Percentiles rank a stretch among this genome's conserved stretches.
Evolutionary conservation across 1,140 invertebrate species (phyloP).

Genomic region (Semibalanus balanoides): DNA sequence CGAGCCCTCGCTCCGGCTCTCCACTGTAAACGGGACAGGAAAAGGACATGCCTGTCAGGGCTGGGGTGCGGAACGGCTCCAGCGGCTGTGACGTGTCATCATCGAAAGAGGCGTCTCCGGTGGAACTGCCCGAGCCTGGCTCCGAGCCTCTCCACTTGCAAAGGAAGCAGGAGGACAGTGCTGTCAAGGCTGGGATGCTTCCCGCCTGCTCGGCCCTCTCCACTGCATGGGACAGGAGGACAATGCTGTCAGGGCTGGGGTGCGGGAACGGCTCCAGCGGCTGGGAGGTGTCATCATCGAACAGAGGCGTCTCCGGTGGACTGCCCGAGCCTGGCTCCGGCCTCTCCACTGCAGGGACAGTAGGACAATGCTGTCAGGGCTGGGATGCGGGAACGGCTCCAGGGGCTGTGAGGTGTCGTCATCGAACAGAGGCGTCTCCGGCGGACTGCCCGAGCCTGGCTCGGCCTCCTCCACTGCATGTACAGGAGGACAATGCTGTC

Average conservation of each 20-base stretch:
- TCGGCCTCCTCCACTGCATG: not conserved
- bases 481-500: too few species aligned
- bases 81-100: slow-evolving; percentile 85
- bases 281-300: slow-evolving; percentile 84
- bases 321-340: slow-evolving; percentile 6
- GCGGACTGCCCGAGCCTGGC: slow-evolving; percentile 29
- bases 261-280: slow-evolving; percentile 85
- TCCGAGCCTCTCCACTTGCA: too few species aligned
- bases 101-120: slow-evolving; percentile 86
- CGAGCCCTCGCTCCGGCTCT: too few species aligned
- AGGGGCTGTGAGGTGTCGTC: slow-evolving; percentile 85
- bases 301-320: slow-evolving; percentile 71
- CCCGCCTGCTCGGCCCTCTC: too few species aligned
- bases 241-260: too few species aligned
- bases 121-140: slow-evolving; percentile 23
- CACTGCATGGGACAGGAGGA: too few species aligned
- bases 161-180: too few species aligned
- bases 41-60: too few species aligned
- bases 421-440: slow-evolving; percentile 82
- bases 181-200: too few species aligned
- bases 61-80: slow-evolving; percentile 85
- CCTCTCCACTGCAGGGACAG: not conserved
- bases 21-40: too few species aligned
- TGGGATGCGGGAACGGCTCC: slow-evolving; percentile 81
- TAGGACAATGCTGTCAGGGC: too few species aligned